phyloP scores from a whole-genome alignment of 2,888 invertebrate species.

The Omphaloscelis lunosa region DNA sequence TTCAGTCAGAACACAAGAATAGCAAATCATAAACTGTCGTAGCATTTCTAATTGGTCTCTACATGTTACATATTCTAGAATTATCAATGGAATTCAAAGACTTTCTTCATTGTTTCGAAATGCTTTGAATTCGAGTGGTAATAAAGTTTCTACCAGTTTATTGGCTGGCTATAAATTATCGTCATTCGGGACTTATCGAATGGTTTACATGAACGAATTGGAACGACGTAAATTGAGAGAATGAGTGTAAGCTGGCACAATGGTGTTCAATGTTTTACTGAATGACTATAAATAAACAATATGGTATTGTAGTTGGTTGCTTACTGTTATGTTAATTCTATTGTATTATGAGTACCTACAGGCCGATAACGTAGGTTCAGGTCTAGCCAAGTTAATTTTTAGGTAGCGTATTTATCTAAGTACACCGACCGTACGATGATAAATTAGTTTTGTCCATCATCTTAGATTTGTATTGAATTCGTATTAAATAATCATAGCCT shows the following conservation, averaged over 20 bases:
- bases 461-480: background rate
- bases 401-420: background rate
- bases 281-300: conserved; percentile 8
- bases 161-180: conserved; percentile 34
- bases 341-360: background rate
- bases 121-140: conserved; percentile 15
- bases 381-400: background rate
- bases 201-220: conserved; percentile 31
- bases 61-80: conserved; percentile 15
- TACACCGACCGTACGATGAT: background rate
- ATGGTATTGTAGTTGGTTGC: background rate
- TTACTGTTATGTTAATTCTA: background rate
- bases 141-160: conserved; percentile 33
- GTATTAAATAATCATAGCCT: background rate
- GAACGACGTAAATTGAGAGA: conserved; percentile 17
- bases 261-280: conserved; percentile 12
- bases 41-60: conserved; percentile 21
- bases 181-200: conserved; percentile 25
- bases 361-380: background rate
- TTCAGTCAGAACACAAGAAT: background rate
- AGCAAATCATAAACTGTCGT: background rate
- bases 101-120: conserved; percentile 5
- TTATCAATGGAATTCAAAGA: conserved; percentile 37
- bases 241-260: conserved; percentile 2
- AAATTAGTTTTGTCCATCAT: background rate